A percentile compares a stretch with the other conserved stretches of the same genome.
Evolutionary conservation across 2,888 invertebrate species (phyloP).

Genomic region (Epinotia brunnichana): DNA sequence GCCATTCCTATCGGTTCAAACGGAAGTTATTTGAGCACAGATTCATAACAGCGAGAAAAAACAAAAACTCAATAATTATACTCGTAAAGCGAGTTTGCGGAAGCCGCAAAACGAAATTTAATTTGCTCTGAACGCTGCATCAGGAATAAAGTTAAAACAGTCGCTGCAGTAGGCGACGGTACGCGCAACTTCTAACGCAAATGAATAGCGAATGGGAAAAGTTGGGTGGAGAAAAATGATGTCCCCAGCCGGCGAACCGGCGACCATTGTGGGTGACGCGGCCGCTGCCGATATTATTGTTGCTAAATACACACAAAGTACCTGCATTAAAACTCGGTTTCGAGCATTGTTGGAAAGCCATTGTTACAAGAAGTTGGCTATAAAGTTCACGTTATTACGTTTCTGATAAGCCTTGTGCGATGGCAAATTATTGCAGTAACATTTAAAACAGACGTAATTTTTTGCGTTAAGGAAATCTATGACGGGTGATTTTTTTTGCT

Average conservation of each 20-base stretch:
- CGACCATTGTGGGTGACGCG: constrained; percentile 66
- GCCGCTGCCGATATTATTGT: constrained; percentile 71
- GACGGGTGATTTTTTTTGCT: neutral
- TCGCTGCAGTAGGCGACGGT: constrained; percentile 78
- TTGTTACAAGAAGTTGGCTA: constrained; percentile 36
- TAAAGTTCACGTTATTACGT: constrained; percentile 35
- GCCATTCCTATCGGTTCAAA: constrained; percentile 55
- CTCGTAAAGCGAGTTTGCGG: constrained; percentile 79
- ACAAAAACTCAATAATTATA: constrained; percentile 76
- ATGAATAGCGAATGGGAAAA: constrained; percentile 84
- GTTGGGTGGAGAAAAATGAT: constrained; percentile 82
- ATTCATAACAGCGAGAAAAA: constrained; percentile 68
- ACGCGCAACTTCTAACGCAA: constrained; percentile 83
- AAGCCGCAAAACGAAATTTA: constrained; percentile 84
- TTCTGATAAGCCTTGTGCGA: constrained; percentile 28
- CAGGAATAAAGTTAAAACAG: constrained; percentile 84
- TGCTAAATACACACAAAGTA: constrained; percentile 70
- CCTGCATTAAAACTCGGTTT: constrained; percentile 41
- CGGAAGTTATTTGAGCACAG: constrained; percentile 64
- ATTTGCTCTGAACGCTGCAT: constrained; percentile 84
- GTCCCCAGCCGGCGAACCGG: constrained; percentile 71
- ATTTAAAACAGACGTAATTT: neutral
- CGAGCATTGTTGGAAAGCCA: constrained; percentile 33
- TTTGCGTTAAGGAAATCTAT: neutral
- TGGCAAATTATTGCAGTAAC: constrained; percentile 13